These are phyloP conservation scores for Tethya wilhelma DNA, from an alignment of 37 sponge, comb jelly and placozoan genomes.

Conservation along the genomic window DNA sequence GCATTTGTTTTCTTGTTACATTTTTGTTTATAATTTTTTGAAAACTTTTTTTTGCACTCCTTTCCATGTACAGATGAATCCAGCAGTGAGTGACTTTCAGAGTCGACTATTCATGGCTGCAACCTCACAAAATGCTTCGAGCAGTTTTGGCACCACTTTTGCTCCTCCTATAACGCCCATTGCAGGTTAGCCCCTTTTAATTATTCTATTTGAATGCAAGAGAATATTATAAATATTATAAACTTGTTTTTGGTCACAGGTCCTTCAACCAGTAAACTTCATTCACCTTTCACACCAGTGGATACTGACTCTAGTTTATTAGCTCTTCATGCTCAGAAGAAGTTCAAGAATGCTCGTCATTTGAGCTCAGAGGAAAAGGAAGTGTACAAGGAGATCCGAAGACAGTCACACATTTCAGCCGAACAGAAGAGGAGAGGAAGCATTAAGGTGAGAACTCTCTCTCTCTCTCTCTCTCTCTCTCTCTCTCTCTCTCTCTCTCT, in stretches of 20 bases:
- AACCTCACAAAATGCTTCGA: slow-evolving; percentile 6
- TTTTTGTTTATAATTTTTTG: too few relatives aligned
- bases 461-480: slow-evolving; percentile 7
- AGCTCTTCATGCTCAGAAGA: slow-evolving; percentile 1
- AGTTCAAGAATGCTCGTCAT: slow-evolving; percentile 27
- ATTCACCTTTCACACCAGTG: too few relatives aligned
- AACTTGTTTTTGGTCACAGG: too few relatives aligned
- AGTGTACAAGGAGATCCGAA: slow-evolving; percentile 72
- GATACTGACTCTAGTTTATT: too few relatives aligned
- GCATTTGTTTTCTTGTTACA: too few relatives aligned
- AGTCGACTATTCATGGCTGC: slow-evolving; percentile 52
- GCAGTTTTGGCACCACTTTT: background rate
- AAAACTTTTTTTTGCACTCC: too few relatives aligned
- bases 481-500: slow-evolving; percentile 7
- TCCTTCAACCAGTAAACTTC: too few relatives aligned
- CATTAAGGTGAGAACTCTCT: slow-evolving; percentile 63
- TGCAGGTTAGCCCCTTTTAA: background rate
- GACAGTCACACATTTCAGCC: slow-evolving; percentile 89
- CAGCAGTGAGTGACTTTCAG: slow-evolving; percentile 42
- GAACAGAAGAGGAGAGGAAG: slow-evolving; percentile 90
- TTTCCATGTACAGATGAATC: slow-evolving; percentile 1
- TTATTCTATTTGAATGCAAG: background rate
- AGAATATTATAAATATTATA: too few relatives aligned
- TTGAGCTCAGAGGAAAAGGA: slow-evolving; percentile 69
- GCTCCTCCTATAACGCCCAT: background rate